Percentiles rank a stretch among this genome's conserved stretches.
phyloP scores from a whole-genome alignment of 1,140 invertebrate species.

The Samia ricini region DNA sequence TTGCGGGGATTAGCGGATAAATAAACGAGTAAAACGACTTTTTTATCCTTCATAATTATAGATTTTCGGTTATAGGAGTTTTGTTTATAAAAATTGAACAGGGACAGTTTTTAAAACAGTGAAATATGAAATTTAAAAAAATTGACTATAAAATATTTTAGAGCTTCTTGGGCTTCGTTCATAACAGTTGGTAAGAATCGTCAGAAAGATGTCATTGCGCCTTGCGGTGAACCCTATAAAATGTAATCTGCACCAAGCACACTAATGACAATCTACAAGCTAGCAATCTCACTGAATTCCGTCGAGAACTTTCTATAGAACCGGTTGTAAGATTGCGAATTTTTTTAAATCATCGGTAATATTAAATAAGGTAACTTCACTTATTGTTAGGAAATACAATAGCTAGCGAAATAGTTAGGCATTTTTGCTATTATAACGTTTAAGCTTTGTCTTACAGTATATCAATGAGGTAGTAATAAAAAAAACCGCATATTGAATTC shows the following conservation, averaged over 20 bases:
- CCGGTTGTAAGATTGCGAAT: not conserved
- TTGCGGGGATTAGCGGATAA: too few relatives aligned
- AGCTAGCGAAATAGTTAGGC: not conserved
- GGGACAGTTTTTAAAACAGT: too few relatives aligned
- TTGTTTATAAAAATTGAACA: too few relatives aligned
- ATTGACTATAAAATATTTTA: too few relatives aligned
- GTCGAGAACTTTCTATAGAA: slow-evolving; percentile 9
- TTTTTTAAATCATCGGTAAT: not conserved
- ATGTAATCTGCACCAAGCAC: not conserved
- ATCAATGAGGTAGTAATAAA: not conserved
- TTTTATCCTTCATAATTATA: too few relatives aligned
- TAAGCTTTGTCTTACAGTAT: not conserved
- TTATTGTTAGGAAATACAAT: not conserved
- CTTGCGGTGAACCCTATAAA: not conserved
- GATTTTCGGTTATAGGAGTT: too few relatives aligned
- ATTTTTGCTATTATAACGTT: not conserved
- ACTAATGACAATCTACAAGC: not conserved
- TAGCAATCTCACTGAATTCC: slow-evolving; percentile 6
- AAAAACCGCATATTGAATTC: not conserved
- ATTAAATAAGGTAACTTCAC: not conserved
- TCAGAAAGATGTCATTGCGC: slow-evolving; percentile 24
- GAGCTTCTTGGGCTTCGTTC: too few relatives aligned
- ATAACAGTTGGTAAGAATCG: too few relatives aligned
- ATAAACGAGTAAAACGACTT: too few relatives aligned
- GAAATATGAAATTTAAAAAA: too few relatives aligned